Percentiles rank a stretch among this genome's conserved stretches.
phyloP scores from a whole-genome alignment of 1,140 invertebrate species.

The Pemphigus obesinymphae region DNA sequence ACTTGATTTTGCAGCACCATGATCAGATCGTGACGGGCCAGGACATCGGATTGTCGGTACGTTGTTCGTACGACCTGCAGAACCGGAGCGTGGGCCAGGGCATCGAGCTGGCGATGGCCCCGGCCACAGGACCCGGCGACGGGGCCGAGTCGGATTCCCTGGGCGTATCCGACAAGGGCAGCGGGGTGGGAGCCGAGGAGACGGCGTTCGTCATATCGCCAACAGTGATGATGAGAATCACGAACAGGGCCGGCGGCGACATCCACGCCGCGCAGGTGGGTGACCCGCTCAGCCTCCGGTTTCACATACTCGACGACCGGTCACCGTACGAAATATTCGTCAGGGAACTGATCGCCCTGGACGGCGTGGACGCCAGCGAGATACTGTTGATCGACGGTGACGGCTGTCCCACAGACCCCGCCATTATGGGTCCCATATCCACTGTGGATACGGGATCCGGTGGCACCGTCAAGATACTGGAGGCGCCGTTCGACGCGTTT shows the following conservation, averaged over 20 bases:
- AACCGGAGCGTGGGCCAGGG: conserved; percentile 55
- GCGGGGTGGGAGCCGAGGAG: conserved; percentile 49
- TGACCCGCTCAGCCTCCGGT: conserved; percentile 55
- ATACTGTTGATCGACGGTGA: conserved; percentile 55
- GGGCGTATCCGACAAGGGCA: neutral
- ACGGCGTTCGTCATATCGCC: conserved; percentile 54
- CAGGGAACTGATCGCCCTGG: conserved; percentile 56
- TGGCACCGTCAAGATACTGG: conserved; percentile 50
- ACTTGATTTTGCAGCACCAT: conserved; percentile 54
- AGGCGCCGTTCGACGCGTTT: conserved; percentile 57
- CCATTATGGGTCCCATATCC: conserved; percentile 54
- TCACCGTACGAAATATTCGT: conserved; percentile 59
- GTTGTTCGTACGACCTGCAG: conserved; percentile 55
- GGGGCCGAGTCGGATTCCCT: neutral
- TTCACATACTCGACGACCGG: conserved; percentile 54
- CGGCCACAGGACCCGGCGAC: conserved; percentile 42
- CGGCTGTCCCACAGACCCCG: conserved; percentile 56
- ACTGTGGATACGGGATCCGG: conserved; percentile 48
- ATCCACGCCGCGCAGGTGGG: conserved; percentile 53
- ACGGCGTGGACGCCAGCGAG: conserved; percentile 55
- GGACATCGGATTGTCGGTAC: conserved; percentile 55
- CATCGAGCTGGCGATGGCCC: conserved; percentile 51
- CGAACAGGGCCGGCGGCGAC: conserved; percentile 53
- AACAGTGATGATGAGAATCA: conserved; percentile 56
- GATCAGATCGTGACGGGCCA: conserved; percentile 57